Evolutionary conservation across 2,797 vertebrate genomes (phyloP), one percentile per base, ranked within the genome.

Genomic region (Lacerta agilis): DNA sequence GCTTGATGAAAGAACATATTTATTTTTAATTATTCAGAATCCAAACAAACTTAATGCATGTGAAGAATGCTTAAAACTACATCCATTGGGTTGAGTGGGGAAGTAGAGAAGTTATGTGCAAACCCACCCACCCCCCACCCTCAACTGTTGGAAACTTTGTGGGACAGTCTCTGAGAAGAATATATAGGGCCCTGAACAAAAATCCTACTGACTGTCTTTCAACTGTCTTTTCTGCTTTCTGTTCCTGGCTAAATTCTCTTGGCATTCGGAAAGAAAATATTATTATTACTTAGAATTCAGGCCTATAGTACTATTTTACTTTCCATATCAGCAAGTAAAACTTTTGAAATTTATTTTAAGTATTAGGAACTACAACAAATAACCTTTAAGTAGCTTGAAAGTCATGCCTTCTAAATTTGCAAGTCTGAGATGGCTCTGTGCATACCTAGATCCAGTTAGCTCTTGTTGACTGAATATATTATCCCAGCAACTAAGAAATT

Each of bases 21-120:
- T 90, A 49, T 55, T 86, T 87, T 90, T 87, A 90, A 84, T 87
- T 87, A 75, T 80, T 79, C 61, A 79, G 20, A 84, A 84, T 55
- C 45, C 58, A 73, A 76, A 55, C n/a, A 58, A 83, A 58, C 36
- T 84, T 27, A 69, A 17, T 5, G 25, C 18, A 23, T 25, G 49
- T 36, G 20, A 25, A 76, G 7, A 49, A 80, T 49, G n/a, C 23
- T 13, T 61, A 81, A 73, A 81, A 9, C 13, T 18, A n/a, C 25
- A 20, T 9, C 43, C n/a, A n/a, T 17, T 64, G 20, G 18, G 5
- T 64, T 7, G 20, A 33, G n/a, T 29, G 67, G 69, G 18, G 49
- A 17, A 64, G 1, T 6, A 8, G 20, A 29, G 29, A 33, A n/a
- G 8, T 20, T 20, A 3, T 29, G 29, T 8, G 45, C 45, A 33